phyloP scores from a whole-genome alignment of 2,888 invertebrate genomes.

The Gisinianus flammeolus region DNA sequence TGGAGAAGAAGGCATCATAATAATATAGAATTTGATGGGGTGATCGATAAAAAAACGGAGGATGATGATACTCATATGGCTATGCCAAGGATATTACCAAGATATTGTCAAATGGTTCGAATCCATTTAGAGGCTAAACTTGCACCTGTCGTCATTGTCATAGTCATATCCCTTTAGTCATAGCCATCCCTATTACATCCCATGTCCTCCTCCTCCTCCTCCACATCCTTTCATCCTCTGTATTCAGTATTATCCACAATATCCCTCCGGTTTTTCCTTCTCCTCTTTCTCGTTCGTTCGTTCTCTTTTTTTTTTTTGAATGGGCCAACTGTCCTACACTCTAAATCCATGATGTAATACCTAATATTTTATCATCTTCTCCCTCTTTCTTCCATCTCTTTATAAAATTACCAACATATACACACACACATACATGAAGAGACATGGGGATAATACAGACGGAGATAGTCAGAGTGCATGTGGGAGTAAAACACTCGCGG shows the following conservation, averaged over 20 bases:
- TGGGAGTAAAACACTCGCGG: too few species aligned
- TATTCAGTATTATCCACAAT: too few species aligned
- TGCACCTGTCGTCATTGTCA: constrained; percentile 44
- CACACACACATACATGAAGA: too few species aligned
- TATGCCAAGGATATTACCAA: constrained; percentile 32
- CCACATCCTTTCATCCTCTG: not conserved
- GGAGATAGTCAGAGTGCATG: too few species aligned
- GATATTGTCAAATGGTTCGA: constrained; percentile 43
- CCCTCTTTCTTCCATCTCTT: not conserved
- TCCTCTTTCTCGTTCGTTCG: too few species aligned
- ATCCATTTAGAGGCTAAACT: constrained; percentile 42
- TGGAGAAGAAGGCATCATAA: constrained; percentile 12
- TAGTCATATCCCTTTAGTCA: not conserved
- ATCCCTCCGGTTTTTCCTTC: not conserved
- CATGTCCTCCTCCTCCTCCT: not conserved
- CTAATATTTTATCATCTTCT: not conserved
- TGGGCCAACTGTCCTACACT: not conserved
- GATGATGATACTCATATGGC: constrained; percentile 22
- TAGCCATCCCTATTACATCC: not conserved
- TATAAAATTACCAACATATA: too few species aligned
- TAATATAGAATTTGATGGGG: constrained; percentile 24
- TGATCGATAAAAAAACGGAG: constrained; percentile 35
- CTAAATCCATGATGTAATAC: not conserved
- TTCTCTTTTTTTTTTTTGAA: not conserved
- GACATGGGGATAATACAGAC: too few species aligned